These are phyloP conservation scores for Cenopis cana DNA, from an alignment of 2,888 invertebrate species.

Conservation along the genomic window DNA sequence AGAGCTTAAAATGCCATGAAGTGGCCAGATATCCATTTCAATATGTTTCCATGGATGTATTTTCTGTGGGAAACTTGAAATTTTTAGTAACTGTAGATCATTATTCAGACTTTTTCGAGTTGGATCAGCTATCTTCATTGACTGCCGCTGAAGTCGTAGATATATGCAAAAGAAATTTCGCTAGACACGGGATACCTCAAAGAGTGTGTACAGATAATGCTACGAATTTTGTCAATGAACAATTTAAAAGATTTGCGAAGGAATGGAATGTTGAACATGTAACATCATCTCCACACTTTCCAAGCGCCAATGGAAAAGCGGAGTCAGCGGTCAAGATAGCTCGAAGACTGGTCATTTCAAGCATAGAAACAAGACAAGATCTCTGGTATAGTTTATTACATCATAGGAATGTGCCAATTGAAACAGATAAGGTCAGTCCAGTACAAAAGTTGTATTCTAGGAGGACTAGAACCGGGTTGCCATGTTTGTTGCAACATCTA, in stretches of 20 bases:
- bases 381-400: not conserved
- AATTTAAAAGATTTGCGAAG: not conserved
- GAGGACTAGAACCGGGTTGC: not conserved
- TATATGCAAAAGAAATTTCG: too few relatives aligned
- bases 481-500: too few relatives aligned
- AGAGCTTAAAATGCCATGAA: too few relatives aligned
- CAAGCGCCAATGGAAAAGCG: not conserved
- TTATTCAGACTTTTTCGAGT: too few relatives aligned
- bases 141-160: too few relatives aligned
- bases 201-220: constrained; percentile 2
- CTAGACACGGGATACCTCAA: too few relatives aligned
- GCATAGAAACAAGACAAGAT: not conserved
- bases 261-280: not conserved
- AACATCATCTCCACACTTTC: not conserved
- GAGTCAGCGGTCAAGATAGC: too few relatives aligned
- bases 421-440: not conserved
- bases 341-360: not conserved
- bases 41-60: constrained; percentile 5
- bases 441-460: not conserved
- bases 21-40: not conserved
- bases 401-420: not conserved
- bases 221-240: not conserved
- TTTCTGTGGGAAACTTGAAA: not conserved
- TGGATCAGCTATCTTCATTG: too few relatives aligned
- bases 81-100: too few relatives aligned